Percentiles rank a stretch among this genome's conserved stretches.
These are phyloP conservation scores for Scomberomorus guttatus DNA, from an alignment of 2,797 vertebrate species.

Conservation along the genomic window DNA sequence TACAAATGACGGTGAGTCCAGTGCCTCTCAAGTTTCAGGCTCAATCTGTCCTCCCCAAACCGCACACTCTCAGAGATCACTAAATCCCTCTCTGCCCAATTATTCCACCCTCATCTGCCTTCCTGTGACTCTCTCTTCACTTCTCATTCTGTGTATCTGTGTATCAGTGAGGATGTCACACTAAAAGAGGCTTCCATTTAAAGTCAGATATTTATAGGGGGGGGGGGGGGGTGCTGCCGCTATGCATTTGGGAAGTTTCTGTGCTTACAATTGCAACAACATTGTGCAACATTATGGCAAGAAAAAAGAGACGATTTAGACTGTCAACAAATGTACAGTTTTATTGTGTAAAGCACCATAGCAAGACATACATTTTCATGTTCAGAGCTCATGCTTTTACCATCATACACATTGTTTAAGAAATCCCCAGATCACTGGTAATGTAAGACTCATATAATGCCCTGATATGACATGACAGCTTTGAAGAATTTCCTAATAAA, in stretches of 20 bases:
- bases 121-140: constrained; percentile 28
- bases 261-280: not conserved
- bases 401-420: not conserved
- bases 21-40: constrained; percentile 64
- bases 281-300: not conserved
- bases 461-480: not conserved
- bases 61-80: constrained; percentile 42
- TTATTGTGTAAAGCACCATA: not conserved
- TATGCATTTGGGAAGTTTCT: constrained; percentile 9
- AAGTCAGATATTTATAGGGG: constrained; percentile 1
- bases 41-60: constrained; percentile 56
- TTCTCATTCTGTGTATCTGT: constrained; percentile 16
- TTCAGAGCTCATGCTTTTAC: not conserved
- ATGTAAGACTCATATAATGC: not conserved
- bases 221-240: too few relatives aligned
- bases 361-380: not conserved
- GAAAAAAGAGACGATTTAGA: not conserved
- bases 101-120: constrained; percentile 26
- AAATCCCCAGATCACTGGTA: not conserved
- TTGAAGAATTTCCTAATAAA: not conserved
- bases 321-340: not conserved
- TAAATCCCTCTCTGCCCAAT: constrained; percentile 30
- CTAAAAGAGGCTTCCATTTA: constrained; percentile 14
- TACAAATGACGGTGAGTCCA: constrained; percentile 74
- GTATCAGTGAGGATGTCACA: constrained; percentile 10